Evolutionary conservation across 1,140 invertebrate species (phyloP).

Genomic region (Drosophila kohkoa): DNA sequence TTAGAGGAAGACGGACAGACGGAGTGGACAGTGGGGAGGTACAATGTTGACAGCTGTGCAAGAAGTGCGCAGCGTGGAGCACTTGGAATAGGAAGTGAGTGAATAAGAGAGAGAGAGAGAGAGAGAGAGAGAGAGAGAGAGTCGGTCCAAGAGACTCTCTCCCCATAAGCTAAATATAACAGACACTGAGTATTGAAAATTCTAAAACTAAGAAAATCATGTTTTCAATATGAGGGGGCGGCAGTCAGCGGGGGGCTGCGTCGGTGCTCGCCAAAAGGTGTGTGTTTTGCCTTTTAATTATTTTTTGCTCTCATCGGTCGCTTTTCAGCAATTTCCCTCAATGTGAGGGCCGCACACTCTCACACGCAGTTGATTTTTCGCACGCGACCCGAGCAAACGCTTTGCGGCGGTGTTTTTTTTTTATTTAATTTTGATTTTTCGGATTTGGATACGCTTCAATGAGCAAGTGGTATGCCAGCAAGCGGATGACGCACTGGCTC

Average conservation of each 20-base stretch:
- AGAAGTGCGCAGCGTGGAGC: constrained; percentile 58
- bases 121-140: no score
- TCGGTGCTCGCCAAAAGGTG: constrained; percentile 65
- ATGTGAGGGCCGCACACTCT: constrained; percentile 52
- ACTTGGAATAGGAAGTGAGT: constrained; percentile 42
- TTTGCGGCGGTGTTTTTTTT: no score
- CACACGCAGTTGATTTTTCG: constrained; percentile 62
- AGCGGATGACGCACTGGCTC: constrained; percentile 68
- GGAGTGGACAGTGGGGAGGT: not conserved
- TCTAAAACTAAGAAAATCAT: constrained; percentile 14
- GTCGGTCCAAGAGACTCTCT: not conserved
- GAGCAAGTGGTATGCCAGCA: constrained; percentile 42
- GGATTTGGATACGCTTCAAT: constrained; percentile 51
- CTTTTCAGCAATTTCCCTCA: constrained; percentile 55
- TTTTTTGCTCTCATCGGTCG: constrained; percentile 34
- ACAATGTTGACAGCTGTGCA: constrained; percentile 23
- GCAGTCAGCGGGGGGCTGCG: constrained; percentile 29
- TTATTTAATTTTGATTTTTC: not conserved
- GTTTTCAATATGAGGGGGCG: constrained; percentile 22
- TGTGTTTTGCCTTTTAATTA: constrained; percentile 28
- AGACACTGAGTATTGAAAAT: constrained; percentile 21
- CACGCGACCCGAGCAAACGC: constrained; percentile 50
- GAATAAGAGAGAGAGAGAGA: not conserved
- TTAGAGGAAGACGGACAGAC: not conserved
- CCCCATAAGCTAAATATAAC: constrained; percentile 3